Conservation (phyloP, 2,888 invertebrate genomes). For the Callosobruchus maculatus region DNA sequence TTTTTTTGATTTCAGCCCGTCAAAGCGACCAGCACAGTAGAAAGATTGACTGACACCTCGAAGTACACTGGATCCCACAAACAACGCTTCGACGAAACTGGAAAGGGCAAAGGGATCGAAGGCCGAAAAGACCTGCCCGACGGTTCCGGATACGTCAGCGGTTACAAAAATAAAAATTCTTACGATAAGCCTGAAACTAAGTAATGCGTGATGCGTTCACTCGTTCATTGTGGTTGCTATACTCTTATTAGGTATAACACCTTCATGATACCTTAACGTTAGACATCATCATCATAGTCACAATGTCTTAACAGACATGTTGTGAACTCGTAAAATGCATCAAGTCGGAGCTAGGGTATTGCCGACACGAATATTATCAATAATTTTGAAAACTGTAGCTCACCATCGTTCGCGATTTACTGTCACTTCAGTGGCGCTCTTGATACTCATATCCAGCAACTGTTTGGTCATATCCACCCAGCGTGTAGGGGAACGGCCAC, state of each 20-base stretch:
- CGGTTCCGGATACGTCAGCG: slow-evolving; percentile 74
- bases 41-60: slow-evolving; percentile 78
- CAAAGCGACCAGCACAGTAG: slow-evolving; percentile 55
- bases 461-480: too few relatives aligned
- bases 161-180: slow-evolving; percentile 80
- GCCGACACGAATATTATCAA: too few relatives aligned
- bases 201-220: not conserved
- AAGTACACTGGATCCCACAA: slow-evolving; percentile 87
- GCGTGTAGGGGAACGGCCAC: too few relatives aligned
- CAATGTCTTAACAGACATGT: too few relatives aligned
- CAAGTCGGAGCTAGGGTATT: too few relatives aligned
- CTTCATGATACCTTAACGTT: not conserved
- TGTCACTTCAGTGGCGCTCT: too few relatives aligned
- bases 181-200: slow-evolving; percentile 47
- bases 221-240: too few relatives aligned
- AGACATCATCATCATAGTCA: too few relatives aligned
- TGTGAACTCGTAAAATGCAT: too few relatives aligned
- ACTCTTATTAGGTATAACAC: not conserved
- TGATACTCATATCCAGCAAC: too few relatives aligned
- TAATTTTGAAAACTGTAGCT: too few relatives aligned
- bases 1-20: slow-evolving; percentile 36
- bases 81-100: slow-evolving; percentile 79
- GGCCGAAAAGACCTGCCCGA: slow-evolving; percentile 70
- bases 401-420: too few relatives aligned
- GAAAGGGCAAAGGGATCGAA: slow-evolving; percentile 82